phyloP scores from a whole-genome alignment of 1,140 invertebrate genomes.

The Monomorium pharaonis region DNA sequence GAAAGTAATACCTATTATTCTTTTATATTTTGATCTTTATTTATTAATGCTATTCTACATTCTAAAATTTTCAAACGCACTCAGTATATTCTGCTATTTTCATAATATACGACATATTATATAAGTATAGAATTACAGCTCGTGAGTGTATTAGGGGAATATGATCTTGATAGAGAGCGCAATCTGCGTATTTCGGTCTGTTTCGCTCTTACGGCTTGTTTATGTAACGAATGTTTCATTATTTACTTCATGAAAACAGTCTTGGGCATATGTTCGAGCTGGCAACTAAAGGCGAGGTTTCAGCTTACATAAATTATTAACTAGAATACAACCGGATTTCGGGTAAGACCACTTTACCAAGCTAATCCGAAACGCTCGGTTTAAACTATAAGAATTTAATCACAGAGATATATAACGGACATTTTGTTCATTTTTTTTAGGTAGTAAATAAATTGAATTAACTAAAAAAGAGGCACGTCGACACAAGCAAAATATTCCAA shows the following conservation, averaged over 20 bases:
- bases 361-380: conserved; percentile 23
- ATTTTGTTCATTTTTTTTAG: conserved; percentile 21
- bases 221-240: conserved; percentile 51
- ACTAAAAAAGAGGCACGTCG: not conserved
- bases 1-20: not conserved
- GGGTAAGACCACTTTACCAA: conserved; percentile 21
- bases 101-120: not conserved
- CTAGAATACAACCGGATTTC: conserved; percentile 45
- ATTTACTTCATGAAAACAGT: conserved; percentile 50
- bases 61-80: not conserved
- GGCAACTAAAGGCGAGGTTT: conserved; percentile 43
- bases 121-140: conserved; percentile 31
- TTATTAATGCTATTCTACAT: conserved; percentile 4
- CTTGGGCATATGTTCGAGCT: conserved; percentile 20
- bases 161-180: conserved; percentile 36
- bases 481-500: not conserved
- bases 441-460: conserved; percentile 35
- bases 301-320: conserved; percentile 57
- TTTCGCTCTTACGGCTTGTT: conserved; percentile 26
- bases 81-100: not conserved
- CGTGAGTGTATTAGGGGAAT: conserved; percentile 12
- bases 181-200: conserved; percentile 11
- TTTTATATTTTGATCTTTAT: not conserved
- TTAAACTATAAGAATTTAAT: conserved; percentile 55
- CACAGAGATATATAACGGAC: not conserved